Evolutionary conservation across 2,888 invertebrate species (phyloP).

Genomic region (Drosophila algonquin): DNA sequence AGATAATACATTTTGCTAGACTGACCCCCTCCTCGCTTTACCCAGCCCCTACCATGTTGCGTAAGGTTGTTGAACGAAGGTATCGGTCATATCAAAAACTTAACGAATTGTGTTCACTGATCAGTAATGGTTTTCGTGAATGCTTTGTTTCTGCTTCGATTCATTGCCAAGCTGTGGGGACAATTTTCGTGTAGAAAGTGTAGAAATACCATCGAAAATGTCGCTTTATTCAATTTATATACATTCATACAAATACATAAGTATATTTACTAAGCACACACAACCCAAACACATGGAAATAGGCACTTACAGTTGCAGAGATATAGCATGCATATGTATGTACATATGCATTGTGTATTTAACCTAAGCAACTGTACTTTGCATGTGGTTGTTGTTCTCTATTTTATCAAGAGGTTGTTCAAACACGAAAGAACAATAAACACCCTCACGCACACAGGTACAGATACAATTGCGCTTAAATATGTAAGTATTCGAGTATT

Average conservation of each 20-base stretch:
- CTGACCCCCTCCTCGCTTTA: not conserved
- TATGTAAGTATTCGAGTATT: conserved; percentile 45
- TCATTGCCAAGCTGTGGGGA: conserved; percentile 1
- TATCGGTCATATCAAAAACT: conserved; percentile 11
- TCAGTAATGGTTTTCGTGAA: conserved; percentile 26
- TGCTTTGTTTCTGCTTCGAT: conserved; percentile 18
- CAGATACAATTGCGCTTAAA: conserved; percentile 28
- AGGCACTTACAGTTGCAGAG: conserved; percentile 18
- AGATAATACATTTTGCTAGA: conserved; percentile 19
- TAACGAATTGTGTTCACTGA: conserved; percentile 13
- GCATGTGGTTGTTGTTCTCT: conserved; percentile 42
- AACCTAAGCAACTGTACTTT: conserved; percentile 22
- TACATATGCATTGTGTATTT: conserved; percentile 17
- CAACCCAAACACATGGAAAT: conserved; percentile 5
- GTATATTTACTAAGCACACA: conserved; percentile 15
- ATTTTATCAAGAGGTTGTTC: conserved; percentile 68
- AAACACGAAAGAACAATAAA: conserved; percentile 61
- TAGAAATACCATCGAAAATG: conserved; percentile 47
- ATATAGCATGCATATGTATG: conserved; percentile 13
- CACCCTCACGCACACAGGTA: conserved; percentile 28
- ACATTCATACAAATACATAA: too few relatives aligned
- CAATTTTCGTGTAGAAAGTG: conserved; percentile 6
- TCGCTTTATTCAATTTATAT: conserved; percentile 69
- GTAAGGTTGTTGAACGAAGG: conserved; percentile 21
- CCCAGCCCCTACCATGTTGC: conserved; percentile 19